Evolutionary conservation across 2,888 invertebrate genomes (phyloP).

Genomic region (Galerucella pusilla): DNA sequence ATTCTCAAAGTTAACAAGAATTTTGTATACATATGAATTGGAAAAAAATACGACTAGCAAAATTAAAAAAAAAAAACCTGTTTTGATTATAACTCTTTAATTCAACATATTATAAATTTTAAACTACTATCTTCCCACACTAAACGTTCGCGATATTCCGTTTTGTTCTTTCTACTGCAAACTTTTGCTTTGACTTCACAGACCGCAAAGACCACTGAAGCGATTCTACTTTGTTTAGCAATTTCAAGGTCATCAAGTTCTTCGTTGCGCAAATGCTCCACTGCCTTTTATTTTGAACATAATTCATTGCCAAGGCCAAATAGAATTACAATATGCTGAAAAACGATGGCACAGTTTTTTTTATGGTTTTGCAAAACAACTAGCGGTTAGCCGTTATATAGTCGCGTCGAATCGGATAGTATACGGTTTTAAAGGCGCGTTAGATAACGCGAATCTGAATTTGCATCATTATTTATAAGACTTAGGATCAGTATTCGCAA

Average conservation of each 20-base stretch:
- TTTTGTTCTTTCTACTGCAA: neutral
- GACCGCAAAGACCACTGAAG: slow-evolving; percentile 28
- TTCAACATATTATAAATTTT: neutral
- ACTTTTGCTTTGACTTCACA: slow-evolving; percentile 20
- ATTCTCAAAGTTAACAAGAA: neutral
- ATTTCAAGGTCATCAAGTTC: slow-evolving; percentile 52
- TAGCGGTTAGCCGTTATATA: neutral
- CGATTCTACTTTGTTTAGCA: slow-evolving; percentile 44
- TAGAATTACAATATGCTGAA: slow-evolving; percentile 25
- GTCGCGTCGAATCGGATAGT: neutral
- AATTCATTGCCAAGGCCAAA: slow-evolving; percentile 48
- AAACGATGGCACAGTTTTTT: slow-evolving; percentile 24
- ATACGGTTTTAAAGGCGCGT: too few relatives aligned
- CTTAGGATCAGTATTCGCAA: too few relatives aligned
- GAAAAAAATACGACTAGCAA: too few relatives aligned
- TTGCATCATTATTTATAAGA: too few relatives aligned
- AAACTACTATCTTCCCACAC: neutral
- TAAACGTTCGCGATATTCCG: neutral
- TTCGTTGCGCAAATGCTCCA: slow-evolving; percentile 51
- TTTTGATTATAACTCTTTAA: too few relatives aligned
- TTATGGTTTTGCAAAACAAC: neutral
- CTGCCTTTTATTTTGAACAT: slow-evolving; percentile 52
- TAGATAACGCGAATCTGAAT: too few relatives aligned
- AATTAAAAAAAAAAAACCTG: too few relatives aligned
- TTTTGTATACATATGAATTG: neutral